Evolutionary conservation across 2,797 vertebrate species (phyloP).

Genomic region (Serranus cabrilla): DNA sequence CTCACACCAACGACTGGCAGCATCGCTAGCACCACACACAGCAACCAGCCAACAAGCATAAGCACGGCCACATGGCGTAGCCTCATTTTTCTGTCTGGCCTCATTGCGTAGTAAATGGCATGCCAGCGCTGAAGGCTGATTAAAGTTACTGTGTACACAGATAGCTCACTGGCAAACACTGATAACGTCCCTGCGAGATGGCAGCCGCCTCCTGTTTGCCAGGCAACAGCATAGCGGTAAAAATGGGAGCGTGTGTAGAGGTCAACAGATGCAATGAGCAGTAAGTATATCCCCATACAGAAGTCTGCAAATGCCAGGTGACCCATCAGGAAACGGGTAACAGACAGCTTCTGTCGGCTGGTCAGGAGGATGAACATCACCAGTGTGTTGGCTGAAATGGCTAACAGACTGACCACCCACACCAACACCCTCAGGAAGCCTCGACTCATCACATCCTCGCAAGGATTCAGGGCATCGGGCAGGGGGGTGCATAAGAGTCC

Average conservation of each 20-base stretch:
- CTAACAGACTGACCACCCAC: constrained; percentile 91
- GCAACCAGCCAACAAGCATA: constrained; percentile 89
- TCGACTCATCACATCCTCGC: constrained; percentile 92
- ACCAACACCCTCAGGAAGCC: constrained; percentile 87
- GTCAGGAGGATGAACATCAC: constrained; percentile 90
- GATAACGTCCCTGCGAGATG: constrained; percentile 89
- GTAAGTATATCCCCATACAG: constrained; percentile 91
- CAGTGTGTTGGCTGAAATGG: constrained; percentile 89
- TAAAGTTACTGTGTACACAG: constrained; percentile 89
- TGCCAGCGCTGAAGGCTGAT: constrained; percentile 94
- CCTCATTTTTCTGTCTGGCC: constrained; percentile 86
- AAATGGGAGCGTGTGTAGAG: constrained; percentile 90
- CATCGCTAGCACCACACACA: constrained; percentile 85
- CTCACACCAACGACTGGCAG: constrained; percentile 90
- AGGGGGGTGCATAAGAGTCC: constrained; percentile 86
- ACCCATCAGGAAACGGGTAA: constrained; percentile 92
- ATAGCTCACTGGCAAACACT: constrained; percentile 90
- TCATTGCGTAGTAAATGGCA: constrained; percentile 91
- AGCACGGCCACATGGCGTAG: constrained; percentile 80
- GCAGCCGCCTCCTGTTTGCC: constrained; percentile 92
- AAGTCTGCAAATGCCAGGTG: constrained; percentile 93
- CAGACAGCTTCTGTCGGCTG: constrained; percentile 89
- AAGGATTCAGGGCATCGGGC: constrained; percentile 92
- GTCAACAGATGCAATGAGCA: constrained; percentile 91
- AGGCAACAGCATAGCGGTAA: constrained; percentile 90